Conservation (phyloP, 2,888 invertebrate genomes). For the Thera britannica region DNA sequence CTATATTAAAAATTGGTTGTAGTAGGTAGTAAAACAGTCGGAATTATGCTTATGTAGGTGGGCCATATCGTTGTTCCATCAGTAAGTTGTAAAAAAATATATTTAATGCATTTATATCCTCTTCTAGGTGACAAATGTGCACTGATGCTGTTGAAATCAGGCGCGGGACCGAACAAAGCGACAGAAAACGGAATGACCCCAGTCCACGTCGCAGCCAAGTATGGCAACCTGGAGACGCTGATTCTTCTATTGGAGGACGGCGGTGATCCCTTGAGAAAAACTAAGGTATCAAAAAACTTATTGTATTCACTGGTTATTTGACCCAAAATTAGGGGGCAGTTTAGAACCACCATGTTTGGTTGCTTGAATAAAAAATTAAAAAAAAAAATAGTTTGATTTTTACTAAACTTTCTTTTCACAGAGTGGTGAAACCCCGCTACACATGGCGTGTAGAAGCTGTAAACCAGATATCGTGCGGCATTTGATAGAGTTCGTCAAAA, state of each 20-base stretch:
- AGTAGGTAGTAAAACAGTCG: no score
- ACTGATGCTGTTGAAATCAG: slow-evolving; percentile 98
- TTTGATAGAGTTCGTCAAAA: slow-evolving; percentile 92
- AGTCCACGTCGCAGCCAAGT: slow-evolving; percentile 97
- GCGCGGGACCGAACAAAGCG: slow-evolving; percentile 97
- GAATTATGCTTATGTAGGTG: neutral
- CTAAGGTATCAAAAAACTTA: slow-evolving; percentile 87
- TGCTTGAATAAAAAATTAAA: neutral
- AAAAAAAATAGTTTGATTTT: neutral
- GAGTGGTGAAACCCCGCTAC: slow-evolving; percentile 97
- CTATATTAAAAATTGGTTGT: neutral
- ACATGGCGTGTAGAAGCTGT: slow-evolving; percentile 95
- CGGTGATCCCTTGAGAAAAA: slow-evolving; percentile 95
- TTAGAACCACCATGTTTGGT: neutral
- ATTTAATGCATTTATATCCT: neutral
- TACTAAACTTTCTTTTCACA: slow-evolving; percentile 61
- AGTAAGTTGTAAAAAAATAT: no score
- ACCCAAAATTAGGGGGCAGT: neutral
- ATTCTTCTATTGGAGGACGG: slow-evolving; percentile 95
- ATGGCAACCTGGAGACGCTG: slow-evolving; percentile 95
- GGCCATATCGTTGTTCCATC: no score
- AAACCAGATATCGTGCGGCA: slow-evolving; percentile 94
- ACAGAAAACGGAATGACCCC: slow-evolving; percentile 99
- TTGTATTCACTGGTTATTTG: neutral
- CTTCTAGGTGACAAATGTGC: slow-evolving; percentile 88